Base-by-base conservation (phyloP, 2,797 vertebrate species). In the Acanthurus leucopareius region DNA sequence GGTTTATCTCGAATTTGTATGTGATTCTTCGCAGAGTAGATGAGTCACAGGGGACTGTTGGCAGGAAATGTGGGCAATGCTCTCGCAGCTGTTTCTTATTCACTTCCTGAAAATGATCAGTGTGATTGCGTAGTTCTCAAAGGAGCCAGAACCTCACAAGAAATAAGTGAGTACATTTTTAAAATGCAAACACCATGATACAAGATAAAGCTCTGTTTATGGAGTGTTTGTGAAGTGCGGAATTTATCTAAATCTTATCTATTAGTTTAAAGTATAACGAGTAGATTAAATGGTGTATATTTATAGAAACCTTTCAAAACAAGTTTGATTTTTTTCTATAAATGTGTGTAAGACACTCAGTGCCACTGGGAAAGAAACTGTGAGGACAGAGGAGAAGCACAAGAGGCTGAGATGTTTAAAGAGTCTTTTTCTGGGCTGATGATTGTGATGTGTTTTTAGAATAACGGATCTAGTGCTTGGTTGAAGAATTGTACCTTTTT, bases 1-100 rank as follows among this genome's bases (percentile, higher is more conserved):
- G 9, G 14, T 19, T 44, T 10, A 16, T 60, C 2, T 44, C n/a
- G 3, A 5, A 15, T 51, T 10, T 15, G 48, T 35, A 7, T 1
- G 2, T 19, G 8, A 22, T 7, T 61, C 52, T 22, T 5, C 2
- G 22, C 7, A 32, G 35, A 17, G 2, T 6, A 14, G 6, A 2
- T 64, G 78, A 35, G 38, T 69, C 69, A 75, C 10, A 42, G 40
- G 3, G 77, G 58, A 52, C 20, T 79, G 75, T 69, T 35, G 38
- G 9, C 76, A 73, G 83, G 73, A 85, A 76, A 65, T 38, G 11
- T 32, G 7, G 52, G 51, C 8, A 1, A 3, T 10, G 38, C 2
- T 0, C 0, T 40, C 10, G 38, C 69, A 51, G 47, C 13, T 53
- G 16, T 7, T 15, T 9, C 7, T 44, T 16, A 9, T 20, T 72